A percentile compares a stretch with the other conserved stretches of the same genome.
Conservation (phyloP, 2,888 invertebrate genomes). For the Lepidochrysops patricia region DNA sequence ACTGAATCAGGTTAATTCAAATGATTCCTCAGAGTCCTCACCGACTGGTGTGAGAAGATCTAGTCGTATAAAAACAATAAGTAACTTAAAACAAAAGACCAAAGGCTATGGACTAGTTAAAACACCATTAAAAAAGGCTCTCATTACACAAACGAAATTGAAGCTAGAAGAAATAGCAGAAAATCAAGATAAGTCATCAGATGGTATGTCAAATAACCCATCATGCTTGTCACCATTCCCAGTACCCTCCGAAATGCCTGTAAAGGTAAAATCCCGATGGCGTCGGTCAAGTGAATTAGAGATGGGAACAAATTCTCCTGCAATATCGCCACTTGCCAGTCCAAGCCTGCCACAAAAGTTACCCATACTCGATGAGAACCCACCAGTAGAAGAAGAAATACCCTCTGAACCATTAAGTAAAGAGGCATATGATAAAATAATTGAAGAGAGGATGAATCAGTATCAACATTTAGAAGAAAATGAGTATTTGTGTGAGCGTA, state of each 20-base stretch:
- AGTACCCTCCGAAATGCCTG: slow-evolving; percentile 77
- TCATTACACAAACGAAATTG: slow-evolving; percentile 66
- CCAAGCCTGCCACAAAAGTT: slow-evolving; percentile 48
- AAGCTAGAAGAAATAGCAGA: slow-evolving; percentile 76
- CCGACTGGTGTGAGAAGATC: slow-evolving; percentile 80
- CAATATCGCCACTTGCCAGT: slow-evolving; percentile 54
- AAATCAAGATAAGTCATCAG: slow-evolving; percentile 55
- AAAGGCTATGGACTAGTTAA: slow-evolving; percentile 79
- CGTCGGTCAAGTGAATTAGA: slow-evolving; percentile 83
- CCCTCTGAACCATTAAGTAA: slow-evolving; percentile 39
- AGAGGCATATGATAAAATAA: slow-evolving; percentile 65
- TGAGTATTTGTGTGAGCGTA: slow-evolving; percentile 87
- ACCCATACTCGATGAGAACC: slow-evolving; percentile 38
- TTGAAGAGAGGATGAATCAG: slow-evolving; percentile 77
- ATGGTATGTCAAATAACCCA: slow-evolving; percentile 36
- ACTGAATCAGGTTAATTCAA: slow-evolving; percentile 47
- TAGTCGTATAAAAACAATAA: slow-evolving; percentile 84
- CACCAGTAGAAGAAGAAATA: slow-evolving; percentile 34
- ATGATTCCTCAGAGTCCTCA: slow-evolving; percentile 66
- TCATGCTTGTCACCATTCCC: slow-evolving; percentile 59
- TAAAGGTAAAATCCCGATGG: slow-evolving; percentile 87
- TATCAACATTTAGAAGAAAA: slow-evolving; percentile 90
- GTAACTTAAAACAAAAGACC: slow-evolving; percentile 78
- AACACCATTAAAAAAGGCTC: slow-evolving; percentile 63
- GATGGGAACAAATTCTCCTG: slow-evolving; percentile 70